These are phyloP conservation scores for Pyxicephalus adspersus DNA, from an alignment of 2,113 vertebrate genomes.

Conservation along the genomic window DNA sequence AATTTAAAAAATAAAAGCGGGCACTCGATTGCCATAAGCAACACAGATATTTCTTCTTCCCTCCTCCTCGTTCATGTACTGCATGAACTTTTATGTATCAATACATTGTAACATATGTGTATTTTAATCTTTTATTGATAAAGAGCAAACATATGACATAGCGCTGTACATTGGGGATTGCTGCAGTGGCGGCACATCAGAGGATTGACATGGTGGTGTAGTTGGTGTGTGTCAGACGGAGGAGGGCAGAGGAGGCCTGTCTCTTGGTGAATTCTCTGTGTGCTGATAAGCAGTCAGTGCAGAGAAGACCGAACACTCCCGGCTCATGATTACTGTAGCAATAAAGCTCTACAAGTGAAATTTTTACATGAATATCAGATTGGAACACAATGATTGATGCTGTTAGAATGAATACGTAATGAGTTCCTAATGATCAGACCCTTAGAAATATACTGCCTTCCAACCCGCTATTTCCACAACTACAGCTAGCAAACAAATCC, in stretches of 20 bases:
- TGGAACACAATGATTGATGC: constrained; percentile 54
- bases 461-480: constrained; percentile 45
- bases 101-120: no score
- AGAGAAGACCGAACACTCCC: constrained; percentile 40
- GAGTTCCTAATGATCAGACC: constrained; percentile 51
- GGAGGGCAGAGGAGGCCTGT: constrained; percentile 9
- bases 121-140: no score
- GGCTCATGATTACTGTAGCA: constrained; percentile 47
- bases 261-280: constrained; percentile 18
- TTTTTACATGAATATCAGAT: constrained; percentile 55
- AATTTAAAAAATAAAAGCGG: no score
- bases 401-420: constrained; percentile 56
- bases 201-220: background rate
- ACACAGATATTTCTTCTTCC: no score
- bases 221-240: background rate
- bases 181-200: background rate
- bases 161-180: no score
- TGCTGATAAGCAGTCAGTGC: constrained; percentile 32
- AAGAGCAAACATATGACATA: no score
- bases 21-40: no score
- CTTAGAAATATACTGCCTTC: constrained; percentile 48
- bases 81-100: no score
- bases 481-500: constrained; percentile 53
- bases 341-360: constrained; percentile 49
- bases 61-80: no score